Evolutionary conservation across 2,113 vertebrate genomes (phyloP).

Genomic region (Uria aalge): DNA sequence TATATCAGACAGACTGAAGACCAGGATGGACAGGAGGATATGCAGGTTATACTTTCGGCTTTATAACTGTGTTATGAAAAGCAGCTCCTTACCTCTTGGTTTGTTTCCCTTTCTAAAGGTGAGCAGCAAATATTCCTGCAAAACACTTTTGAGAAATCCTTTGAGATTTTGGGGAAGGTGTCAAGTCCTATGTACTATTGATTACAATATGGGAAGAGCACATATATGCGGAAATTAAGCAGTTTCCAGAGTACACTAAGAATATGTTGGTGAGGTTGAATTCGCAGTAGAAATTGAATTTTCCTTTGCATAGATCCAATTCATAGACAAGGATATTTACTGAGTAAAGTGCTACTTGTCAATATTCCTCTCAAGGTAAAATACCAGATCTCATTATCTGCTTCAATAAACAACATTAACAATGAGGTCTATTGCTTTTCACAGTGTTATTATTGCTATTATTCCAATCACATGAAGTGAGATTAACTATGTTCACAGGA

Average conservation of each 20-base stretch:
- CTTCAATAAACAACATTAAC: constrained; percentile 13
- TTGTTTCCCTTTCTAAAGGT: not conserved
- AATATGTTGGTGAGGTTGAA: not conserved
- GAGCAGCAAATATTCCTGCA: not conserved
- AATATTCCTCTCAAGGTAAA: constrained; percentile 18
- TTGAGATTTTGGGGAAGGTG: not conserved
- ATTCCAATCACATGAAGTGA: not conserved
- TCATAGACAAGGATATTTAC: not conserved
- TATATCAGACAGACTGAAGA: not conserved
- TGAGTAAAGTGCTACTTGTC: not conserved
- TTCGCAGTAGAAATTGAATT: not conserved
- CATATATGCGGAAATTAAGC: not conserved
- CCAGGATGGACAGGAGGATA: not conserved
- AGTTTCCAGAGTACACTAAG: not conserved
- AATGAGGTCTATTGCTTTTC: not conserved
- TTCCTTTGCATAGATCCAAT: not conserved
- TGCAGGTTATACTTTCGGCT: not conserved
- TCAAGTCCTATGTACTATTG: not conserved
- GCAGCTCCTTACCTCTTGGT: not conserved
- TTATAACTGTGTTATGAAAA: not conserved
- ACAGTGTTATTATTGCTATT: constrained; percentile 3
- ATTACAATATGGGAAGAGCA: not conserved
- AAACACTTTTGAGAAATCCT: not conserved
- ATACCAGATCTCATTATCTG: not conserved
- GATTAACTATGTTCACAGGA: not conserved